Base-by-base conservation (phyloP, 2,113 vertebrate genomes). In the Atherinomorus stipes region DNA sequence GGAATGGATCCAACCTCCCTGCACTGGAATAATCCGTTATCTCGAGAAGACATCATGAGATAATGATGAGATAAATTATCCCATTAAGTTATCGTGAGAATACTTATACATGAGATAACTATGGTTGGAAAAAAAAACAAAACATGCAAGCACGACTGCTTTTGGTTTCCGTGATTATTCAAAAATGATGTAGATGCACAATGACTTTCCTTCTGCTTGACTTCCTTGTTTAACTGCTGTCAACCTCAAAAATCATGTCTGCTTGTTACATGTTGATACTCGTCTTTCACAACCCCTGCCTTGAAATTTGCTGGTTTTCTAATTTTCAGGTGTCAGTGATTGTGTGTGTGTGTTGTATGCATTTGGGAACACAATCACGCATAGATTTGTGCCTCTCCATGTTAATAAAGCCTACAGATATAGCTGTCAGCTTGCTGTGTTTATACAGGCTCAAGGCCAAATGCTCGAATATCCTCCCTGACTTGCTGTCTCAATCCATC, bases 351-450 rank as follows among this genome's bases (percentile, higher is more conserved):
- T 71, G 49, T 4, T 70, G 63, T 69, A n/a, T 38, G 58, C 52
- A 52, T 71, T 34, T 4, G 15, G 44, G 61, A 63, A 21, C 75
- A 68, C 67, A 67, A 60, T 62, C 37, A 54, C 1, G 18, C 31
- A 53, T 52, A 64, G 67, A 77, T 81, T 50, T 82, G 75, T 56
- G 69, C 67, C 77, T 91, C 76, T 90, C 86, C 71, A 75, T 91
- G 90, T 89, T 90, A 91, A 90, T 93, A 90, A 92, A 90, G 85
- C 83, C 90, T 50, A 76, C 74, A 86, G 88, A 93, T 88, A 92
- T 82, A 92, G 88, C 89, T 82, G 91, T 92, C 92, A 92, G 87
- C 85, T 86, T 75, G 80, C 79, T 67, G 77, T 87, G 88, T 90
- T 93, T 88, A 90, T 86, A 88, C 76, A 89, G 89, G 89, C 83